Conservation (phyloP, 2,888 invertebrate species). For the Nipponacmea schrenckii region DNA sequence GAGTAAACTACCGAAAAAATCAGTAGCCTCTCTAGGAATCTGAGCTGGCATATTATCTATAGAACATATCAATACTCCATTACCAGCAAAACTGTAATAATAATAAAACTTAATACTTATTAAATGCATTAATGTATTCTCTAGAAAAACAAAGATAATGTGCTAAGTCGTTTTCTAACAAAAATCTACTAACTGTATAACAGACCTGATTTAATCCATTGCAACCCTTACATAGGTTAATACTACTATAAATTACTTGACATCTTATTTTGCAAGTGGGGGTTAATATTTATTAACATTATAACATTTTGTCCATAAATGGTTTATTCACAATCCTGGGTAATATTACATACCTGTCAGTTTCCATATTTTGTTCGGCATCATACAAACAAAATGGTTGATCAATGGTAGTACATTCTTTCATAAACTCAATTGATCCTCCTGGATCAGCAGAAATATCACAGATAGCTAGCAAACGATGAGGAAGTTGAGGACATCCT, state of each 20-base stretch:
- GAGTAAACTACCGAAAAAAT: conserved; percentile 94
- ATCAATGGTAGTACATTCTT: conserved; percentile 99
- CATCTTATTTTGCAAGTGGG: no score
- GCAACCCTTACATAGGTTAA: no score
- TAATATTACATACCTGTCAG: conserved; percentile 76
- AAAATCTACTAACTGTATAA: no score
- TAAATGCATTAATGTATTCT: no score
- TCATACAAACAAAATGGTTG: conserved; percentile 99
- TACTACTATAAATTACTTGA: no score
- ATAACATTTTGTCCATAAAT: no score
- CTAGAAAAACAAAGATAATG: no score
- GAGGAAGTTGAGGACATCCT: conserved; percentile 66
- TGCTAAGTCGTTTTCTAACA: no score
- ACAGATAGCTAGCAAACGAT: conserved; percentile 85
- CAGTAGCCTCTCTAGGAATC: conserved; percentile 94
- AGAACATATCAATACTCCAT: conserved; percentile 98
- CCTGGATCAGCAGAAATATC: conserved; percentile 99
- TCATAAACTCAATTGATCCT: conserved; percentile 99
- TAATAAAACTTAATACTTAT: no score
- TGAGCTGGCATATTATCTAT: conserved; percentile 99
- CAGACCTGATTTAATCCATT: no score
- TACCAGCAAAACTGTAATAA: conserved; percentile 84
- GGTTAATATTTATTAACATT: no score
- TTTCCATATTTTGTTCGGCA: conserved; percentile 96
- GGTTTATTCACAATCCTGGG: no score